Conservation (phyloP, 2,888 invertebrate species). For the Diaperis boleti region DNA sequence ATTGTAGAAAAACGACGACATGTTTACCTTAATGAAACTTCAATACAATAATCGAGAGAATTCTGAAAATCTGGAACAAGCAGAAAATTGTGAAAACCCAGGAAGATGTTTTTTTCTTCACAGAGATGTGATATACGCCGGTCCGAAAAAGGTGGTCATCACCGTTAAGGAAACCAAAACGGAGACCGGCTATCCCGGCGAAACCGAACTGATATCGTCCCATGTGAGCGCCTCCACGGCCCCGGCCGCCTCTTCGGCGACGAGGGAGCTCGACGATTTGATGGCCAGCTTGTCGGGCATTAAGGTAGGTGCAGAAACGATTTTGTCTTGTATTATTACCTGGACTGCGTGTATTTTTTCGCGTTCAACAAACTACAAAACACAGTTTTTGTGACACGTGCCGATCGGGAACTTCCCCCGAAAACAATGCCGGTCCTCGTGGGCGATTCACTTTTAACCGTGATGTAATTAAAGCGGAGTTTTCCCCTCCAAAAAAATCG, state of each 20-base stretch:
- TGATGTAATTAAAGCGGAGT: constrained; percentile 24
- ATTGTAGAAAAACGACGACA: too few species aligned
- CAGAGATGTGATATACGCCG: constrained; percentile 65
- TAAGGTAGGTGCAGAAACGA: constrained; percentile 76
- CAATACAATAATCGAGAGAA: too few species aligned
- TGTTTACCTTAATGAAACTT: too few species aligned
- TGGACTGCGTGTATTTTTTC: too few species aligned
- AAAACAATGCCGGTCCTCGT: not conserved
- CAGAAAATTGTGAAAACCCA: not conserved
- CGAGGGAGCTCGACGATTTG: constrained; percentile 93
- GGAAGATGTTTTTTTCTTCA: constrained; percentile 3
- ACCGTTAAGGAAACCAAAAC: constrained; percentile 73
- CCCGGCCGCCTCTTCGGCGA: constrained; percentile 84
- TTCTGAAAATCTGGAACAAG: too few species aligned
- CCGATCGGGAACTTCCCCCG: not conserved
- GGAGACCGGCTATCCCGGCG: constrained; percentile 69
- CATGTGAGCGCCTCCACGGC: constrained; percentile 69
- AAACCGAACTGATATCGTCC: constrained; percentile 69
- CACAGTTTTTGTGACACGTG: too few species aligned
- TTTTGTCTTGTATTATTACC: too few species aligned
- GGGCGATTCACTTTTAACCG: constrained; percentile 11
- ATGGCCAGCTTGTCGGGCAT: constrained; percentile 97
- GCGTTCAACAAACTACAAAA: too few species aligned
- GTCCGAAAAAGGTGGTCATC: constrained; percentile 71
- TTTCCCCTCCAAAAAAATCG: constrained; percentile 6